Percentiles rank a stretch among this genome's conserved stretches.
Evolutionary conservation across 2,797 vertebrate genomes (phyloP).

Genomic region (Gorsachius magnificus): DNA sequence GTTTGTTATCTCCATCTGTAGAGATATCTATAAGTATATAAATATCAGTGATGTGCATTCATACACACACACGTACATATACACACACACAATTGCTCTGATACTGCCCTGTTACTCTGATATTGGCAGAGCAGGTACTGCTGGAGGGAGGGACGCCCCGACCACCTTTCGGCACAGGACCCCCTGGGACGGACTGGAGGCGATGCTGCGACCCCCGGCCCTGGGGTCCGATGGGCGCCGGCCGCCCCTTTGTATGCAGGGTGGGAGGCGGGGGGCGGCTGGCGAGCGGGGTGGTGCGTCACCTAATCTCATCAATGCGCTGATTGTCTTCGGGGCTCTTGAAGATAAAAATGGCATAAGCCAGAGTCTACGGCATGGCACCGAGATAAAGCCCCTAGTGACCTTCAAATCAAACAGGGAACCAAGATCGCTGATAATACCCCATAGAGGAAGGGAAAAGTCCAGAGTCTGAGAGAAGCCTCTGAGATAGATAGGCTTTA

Average conservation of each 20-base stretch:
- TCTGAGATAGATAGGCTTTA: background rate
- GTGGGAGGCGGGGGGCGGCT: background rate
- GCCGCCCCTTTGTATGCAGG: conserved; percentile 73
- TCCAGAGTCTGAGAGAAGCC: background rate
- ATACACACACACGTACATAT: background rate
- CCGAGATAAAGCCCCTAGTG: conserved; percentile 63
- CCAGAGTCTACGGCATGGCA: conserved; percentile 57
- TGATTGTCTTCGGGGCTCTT: conserved; percentile 68
- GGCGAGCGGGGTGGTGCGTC: background rate
- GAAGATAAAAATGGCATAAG: conserved; percentile 70
- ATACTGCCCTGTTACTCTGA: background rate
- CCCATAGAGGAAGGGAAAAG: conserved; percentile 33
- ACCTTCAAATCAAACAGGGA: conserved; percentile 76
- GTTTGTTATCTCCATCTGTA: background rate
- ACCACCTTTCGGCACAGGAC: background rate
- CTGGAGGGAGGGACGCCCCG: background rate
- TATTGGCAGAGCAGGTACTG: background rate
- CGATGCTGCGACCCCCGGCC: background rate
- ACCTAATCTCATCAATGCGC: conserved; percentile 76
- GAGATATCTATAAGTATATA: background rate
- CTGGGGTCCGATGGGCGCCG: background rate
- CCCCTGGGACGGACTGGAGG: background rate
- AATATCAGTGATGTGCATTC: background rate
- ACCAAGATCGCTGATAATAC: conserved; percentile 65
- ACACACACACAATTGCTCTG: background rate